Conservation (phyloP, 2,113 vertebrate genomes). For the Micronisus gabar region DNA sequence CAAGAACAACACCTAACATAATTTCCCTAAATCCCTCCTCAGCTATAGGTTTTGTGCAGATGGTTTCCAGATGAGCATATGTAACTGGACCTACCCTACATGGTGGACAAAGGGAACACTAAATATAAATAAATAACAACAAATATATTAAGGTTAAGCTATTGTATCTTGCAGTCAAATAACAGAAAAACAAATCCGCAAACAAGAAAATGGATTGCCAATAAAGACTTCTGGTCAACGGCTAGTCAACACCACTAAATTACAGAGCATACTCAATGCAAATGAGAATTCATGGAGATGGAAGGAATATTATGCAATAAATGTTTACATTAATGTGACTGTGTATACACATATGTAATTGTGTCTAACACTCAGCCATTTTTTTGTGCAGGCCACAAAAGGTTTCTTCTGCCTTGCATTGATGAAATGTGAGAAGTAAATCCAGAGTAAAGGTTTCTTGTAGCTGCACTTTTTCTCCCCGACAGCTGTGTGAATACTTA, state of each 20-base stretch:
- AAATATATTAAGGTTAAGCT: background rate
- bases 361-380: background rate
- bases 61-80: background rate
- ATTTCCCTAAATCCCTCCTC: conserved; percentile 11
- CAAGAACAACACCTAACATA: conserved; percentile 9
- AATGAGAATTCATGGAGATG: background rate
- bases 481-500: background rate
- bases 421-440: background rate
- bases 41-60: background rate
- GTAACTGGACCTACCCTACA: background rate
- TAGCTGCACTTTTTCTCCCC: background rate
- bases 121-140: background rate
- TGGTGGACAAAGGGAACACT: background rate
- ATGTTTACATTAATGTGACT: background rate
- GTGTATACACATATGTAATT: background rate
- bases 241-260: background rate
- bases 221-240: background rate
- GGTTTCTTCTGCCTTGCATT: background rate
- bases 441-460: background rate
- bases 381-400: background rate
- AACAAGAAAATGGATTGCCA: background rate
- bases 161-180: background rate
- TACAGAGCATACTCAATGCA: background rate
- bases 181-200: background rate
- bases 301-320: background rate